phyloP scores from a whole-genome alignment of 2,797 vertebrate species.

The Cossypha dichroa region DNA sequence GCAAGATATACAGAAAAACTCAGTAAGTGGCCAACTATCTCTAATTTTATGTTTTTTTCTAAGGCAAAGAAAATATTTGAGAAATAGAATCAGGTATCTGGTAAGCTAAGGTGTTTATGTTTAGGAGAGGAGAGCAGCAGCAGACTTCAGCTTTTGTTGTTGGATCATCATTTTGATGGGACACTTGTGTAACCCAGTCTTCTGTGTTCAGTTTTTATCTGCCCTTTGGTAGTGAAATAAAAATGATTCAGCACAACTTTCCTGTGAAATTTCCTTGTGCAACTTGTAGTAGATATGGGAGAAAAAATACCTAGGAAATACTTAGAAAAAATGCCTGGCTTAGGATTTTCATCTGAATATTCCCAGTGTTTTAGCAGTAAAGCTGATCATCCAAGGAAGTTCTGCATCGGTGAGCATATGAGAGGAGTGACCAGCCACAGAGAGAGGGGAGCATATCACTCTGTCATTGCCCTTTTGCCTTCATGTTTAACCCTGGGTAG shows the following conservation, averaged over 20 bases:
- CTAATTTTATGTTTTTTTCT: neutral
- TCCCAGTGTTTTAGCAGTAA: neutral
- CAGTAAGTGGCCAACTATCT: constrained; percentile 74
- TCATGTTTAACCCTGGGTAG: neutral
- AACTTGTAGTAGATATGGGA: neutral
- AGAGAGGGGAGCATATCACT: neutral
- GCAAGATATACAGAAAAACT: constrained; percentile 79
- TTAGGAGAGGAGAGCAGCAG: neutral
- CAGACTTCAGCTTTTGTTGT: neutral
- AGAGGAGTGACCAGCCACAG: neutral
- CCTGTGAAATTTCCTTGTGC: neutral
- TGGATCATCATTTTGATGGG: neutral
- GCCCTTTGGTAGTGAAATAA: neutral
- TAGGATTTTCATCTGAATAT: neutral
- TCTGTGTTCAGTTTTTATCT: neutral
- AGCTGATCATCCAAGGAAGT: neutral
- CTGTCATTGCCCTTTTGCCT: neutral
- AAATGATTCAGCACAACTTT: neutral
- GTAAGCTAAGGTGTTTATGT: neutral
- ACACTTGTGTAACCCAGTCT: neutral
- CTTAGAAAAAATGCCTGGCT: neutral
- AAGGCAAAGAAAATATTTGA: neutral
- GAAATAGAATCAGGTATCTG: neutral
- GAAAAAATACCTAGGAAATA: neutral
- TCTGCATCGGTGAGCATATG: fast-evolving